Base-by-base conservation (phyloP, 1,140 invertebrate genomes). In the Geopemphigus sp. region DNA sequence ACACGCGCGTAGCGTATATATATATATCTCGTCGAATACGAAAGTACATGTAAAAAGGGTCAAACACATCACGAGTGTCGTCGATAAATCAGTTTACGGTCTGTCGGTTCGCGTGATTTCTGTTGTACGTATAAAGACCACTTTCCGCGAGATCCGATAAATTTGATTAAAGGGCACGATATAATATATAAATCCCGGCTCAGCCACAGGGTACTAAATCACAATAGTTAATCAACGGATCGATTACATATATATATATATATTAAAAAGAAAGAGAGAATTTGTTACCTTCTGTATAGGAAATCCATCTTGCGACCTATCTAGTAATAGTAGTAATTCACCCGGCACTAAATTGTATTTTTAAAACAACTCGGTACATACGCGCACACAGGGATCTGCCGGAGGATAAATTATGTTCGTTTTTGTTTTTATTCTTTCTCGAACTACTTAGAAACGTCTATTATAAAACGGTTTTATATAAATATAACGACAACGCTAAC, bases 1-100 rank as follows among this genome's bases (percentile, higher is more conserved):
- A 68, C 11, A 47, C 32, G 8, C 32, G 32, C 8, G 32, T 39
- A 39, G n/a, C n/a, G n/a, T n/a, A 39, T 39, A 39, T 39, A 47
- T 66, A 14, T 45, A 26, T 39, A 12, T 26, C 24, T 39, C 29
- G 19, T n/a, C n/a, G n/a, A n/a, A n/a, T n/a, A 68, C 64, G 64
- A 68, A 68, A 68, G 64, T 19, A 39, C n/a, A n/a, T n/a, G n/a
- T n/a, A 68, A 68, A 68, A 68, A 68, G 24, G 64, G 32, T 68
- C n/a, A 26, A 3, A 53, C 66, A 11, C 17, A 8, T 39, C 32
- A 39, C 47, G 11, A 19, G 66, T 17, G 24, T 4, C 19, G 66
- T 53, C 45, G 26, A 70, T 70, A 70, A 70, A 70, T 70, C 45
- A 70, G 47, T 70, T n/a, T 45, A 53, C 24, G 39, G 66, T 70